Conservation (phyloP, 2,113 vertebrate genomes). For the Macrotus californicus region DNA sequence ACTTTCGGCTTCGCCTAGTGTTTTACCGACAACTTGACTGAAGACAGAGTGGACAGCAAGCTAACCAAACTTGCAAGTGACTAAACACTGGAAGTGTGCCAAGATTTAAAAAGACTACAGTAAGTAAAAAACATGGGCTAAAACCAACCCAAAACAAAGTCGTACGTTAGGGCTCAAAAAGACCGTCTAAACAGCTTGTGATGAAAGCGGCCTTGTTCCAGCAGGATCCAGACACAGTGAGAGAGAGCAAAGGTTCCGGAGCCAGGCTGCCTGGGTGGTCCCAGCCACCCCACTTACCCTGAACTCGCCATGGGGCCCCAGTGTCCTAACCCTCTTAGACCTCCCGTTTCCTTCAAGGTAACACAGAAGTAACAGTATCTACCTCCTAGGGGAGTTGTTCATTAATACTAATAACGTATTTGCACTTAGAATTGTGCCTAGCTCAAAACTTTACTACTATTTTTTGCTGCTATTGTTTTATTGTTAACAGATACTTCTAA, state of each 20-base stretch:
- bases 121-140: neutral
- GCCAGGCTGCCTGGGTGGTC: neutral
- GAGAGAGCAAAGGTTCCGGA: neutral
- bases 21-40: neutral
- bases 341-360: neutral
- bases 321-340: neutral
- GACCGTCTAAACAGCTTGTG: neutral
- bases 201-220: neutral
- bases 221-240: neutral
- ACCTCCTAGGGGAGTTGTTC: neutral
- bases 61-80: neutral
- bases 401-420: neutral
- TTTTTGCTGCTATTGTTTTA: neutral
- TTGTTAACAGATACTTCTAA: conserved; percentile 13
- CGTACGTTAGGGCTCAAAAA: neutral
- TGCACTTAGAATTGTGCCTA: neutral
- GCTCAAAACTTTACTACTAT: neutral
- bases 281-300: neutral
- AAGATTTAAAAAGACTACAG: neutral
- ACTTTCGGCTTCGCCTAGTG: neutral
- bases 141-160: neutral
- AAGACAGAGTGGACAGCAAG: neutral
- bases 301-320: neutral
- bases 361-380: neutral
- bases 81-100: neutral